A percentile compares a stretch with the other conserved stretches of the same genome.
Conservation (phyloP, 2,797 vertebrate genomes). For the Masticophis lateralis region DNA sequence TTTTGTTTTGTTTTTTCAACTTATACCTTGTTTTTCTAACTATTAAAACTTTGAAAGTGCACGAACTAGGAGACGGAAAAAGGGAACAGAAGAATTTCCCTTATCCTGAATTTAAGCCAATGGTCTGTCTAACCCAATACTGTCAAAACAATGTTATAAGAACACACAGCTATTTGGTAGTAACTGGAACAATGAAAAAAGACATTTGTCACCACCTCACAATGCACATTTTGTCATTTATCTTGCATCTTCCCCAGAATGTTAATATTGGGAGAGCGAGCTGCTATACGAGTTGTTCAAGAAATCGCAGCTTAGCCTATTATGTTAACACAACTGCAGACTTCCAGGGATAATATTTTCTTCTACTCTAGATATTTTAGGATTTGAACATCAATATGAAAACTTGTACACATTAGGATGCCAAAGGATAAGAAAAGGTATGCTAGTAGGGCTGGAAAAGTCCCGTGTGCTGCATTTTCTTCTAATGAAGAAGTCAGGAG, state of each 20-base stretch:
- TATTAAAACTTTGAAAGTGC: not conserved
- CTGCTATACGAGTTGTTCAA: not conserved
- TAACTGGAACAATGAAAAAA: not conserved
- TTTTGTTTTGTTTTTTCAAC: not conserved
- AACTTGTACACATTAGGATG: not conserved
- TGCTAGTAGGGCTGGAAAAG: not conserved
- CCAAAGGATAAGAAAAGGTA: not conserved
- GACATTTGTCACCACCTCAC: not conserved
- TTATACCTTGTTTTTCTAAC: not conserved
- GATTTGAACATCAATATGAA: not conserved
- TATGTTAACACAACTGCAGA: not conserved
- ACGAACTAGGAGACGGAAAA: not conserved
- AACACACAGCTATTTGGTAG: not conserved
- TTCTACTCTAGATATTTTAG: not conserved
- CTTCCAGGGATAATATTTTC: not conserved
- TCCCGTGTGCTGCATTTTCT: not conserved
- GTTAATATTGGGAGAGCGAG: not conserved
- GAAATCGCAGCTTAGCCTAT: not conserved
- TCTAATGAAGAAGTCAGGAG: not conserved
- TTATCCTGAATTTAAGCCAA: not conserved
- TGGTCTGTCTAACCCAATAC: not conserved
- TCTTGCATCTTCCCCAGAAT: not conserved
- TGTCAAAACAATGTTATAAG: not conserved
- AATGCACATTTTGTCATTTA: not conserved
- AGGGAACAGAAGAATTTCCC: not conserved